Base-by-base conservation (phyloP, 2,888 invertebrate genomes). In the Spicauda simplicius region DNA sequence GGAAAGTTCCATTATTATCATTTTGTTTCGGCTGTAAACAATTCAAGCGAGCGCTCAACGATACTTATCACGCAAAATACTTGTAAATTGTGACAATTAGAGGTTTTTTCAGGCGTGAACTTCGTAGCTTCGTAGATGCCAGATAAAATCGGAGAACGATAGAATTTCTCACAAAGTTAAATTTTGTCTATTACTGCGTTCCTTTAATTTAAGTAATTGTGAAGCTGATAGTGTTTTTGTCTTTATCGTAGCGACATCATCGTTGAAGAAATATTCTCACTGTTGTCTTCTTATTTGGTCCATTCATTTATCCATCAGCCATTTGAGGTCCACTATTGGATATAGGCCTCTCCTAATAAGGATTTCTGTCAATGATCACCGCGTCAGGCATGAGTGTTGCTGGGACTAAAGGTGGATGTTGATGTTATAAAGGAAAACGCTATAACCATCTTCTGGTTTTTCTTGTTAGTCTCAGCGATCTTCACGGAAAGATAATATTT, bases 1-100 rank as follows among this genome's bases (percentile, higher is more conserved):
- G 76, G 74, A 73, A 74, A 78, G 77, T 79, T 81, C 73, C 76
- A 80, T 85, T 85, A 82, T 83, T 80, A 80, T 77, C 77, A 78
- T 79, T 81, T 81, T 77, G 68, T 68, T 71, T 64, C 37, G 67
- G 55, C 57, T 68, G 52, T 54, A 63, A 56, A 67, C 68, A 65
- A 68, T 64, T 55, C 63, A 56, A 66, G 56, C 33, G 50, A 56
- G 53, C 59, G 58, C 59, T 48, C 48, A 19, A 19, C 19, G 59
- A 54, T 66, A 66, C 65, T 66, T 66, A 66, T 66, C 65, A 50
- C 50, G 53, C 33, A 58, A 19, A 65, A 59, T 59, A 25, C 25
- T 59, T 65, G 54, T 54, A 59, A 59, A 59, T 65, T 65, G 65
- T 65, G 16, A 65, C 65, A 59, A 54, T 65, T 65, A 59, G 30